Percentiles rank a stretch among this genome's conserved stretches.
These are phyloP conservation scores for Neoascia interrupta DNA, from an alignment of 2,888 invertebrate genomes.

Conservation along the genomic window DNA sequence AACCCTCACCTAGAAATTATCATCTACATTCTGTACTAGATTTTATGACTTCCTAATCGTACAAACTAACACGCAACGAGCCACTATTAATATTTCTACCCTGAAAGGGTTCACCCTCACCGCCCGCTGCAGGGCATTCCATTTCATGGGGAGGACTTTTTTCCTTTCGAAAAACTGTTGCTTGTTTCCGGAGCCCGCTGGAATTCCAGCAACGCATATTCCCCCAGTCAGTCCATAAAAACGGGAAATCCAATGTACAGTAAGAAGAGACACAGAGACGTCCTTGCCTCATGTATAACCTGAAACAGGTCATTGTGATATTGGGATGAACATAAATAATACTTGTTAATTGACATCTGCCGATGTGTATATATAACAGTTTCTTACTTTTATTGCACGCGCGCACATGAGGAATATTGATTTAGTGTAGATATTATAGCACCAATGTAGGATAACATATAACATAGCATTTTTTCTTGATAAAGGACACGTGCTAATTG, in stretches of 20 bases:
- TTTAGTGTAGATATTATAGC: conserved; percentile 41
- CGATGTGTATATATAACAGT: conserved; percentile 51
- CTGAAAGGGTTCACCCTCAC: too few species aligned
- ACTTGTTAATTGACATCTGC: conserved; percentile 59
- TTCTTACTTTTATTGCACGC: conserved; percentile 40
- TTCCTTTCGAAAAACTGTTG: too few species aligned
- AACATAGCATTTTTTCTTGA: conserved; percentile 62
- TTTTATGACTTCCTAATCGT: conserved; percentile 63
- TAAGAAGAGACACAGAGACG: not conserved
- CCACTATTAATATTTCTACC: conserved; percentile 56
- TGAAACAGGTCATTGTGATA: conserved; percentile 21
- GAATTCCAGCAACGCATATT: conserved; percentile 60
- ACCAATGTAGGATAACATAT: too few species aligned
- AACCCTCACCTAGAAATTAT: too few species aligned
- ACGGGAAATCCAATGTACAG: conserved; percentile 37
- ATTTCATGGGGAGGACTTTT: conserved; percentile 38
- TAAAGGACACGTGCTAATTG: conserved; percentile 66
- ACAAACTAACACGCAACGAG: conserved; percentile 66
- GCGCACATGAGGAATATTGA: conserved; percentile 31
- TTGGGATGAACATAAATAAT: conserved; percentile 46
- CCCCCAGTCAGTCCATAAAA: conserved; percentile 41
- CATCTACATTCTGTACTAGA: too few species aligned
- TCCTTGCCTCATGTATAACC: conserved; percentile 30
- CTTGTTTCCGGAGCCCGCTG: too few species aligned
- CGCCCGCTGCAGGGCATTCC: conserved; percentile 42